These are phyloP conservation scores for Agonopterix alstromeriana DNA, from an alignment of 2,888 invertebrate species.

Conservation along the genomic window DNA sequence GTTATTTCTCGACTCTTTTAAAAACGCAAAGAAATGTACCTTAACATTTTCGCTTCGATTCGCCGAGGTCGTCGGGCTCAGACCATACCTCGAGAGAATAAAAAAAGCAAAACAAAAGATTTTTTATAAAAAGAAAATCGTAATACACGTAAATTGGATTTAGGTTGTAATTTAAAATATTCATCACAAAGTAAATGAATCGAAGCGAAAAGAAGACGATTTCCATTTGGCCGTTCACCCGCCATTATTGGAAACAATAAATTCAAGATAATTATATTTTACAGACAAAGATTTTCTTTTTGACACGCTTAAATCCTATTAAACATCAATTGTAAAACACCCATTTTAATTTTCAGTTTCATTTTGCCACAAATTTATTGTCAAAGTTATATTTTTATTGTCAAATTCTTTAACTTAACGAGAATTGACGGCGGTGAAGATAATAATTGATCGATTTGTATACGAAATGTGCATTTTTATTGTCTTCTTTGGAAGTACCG, in stretches of 20 bases:
- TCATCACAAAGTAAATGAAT: conserved; percentile 3
- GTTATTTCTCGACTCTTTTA: too few species aligned
- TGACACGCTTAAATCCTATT: conserved; percentile 33
- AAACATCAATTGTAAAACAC: conserved; percentile 53
- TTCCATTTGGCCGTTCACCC: not conserved
- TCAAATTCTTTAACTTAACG: conserved; percentile 40
- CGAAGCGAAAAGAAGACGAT: conserved; percentile 8
- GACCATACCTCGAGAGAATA: conserved; percentile 28
- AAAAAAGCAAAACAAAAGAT: not conserved
- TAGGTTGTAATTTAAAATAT: not conserved
- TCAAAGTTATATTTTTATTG: conserved; percentile 37
- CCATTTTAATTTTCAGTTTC: conserved; percentile 16
- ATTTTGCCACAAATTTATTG: conserved; percentile 33
- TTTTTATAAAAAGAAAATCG: too few species aligned
- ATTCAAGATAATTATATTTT: conserved; percentile 1
- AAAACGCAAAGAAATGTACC: too few species aligned
- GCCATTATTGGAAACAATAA: not conserved
- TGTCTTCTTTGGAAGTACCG: conserved; percentile 46
- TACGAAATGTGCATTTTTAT: conserved; percentile 41
- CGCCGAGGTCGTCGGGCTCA: conserved; percentile 41
- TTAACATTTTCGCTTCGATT: conserved; percentile 10
- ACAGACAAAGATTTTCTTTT: conserved; percentile 4
- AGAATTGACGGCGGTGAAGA: conserved; percentile 55
- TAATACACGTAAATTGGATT: too few species aligned
- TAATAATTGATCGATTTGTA: conserved; percentile 61